Evolutionary conservation across 2,888 invertebrate species (phyloP).

Genomic region (Hydrotaea diabolus): DNA sequence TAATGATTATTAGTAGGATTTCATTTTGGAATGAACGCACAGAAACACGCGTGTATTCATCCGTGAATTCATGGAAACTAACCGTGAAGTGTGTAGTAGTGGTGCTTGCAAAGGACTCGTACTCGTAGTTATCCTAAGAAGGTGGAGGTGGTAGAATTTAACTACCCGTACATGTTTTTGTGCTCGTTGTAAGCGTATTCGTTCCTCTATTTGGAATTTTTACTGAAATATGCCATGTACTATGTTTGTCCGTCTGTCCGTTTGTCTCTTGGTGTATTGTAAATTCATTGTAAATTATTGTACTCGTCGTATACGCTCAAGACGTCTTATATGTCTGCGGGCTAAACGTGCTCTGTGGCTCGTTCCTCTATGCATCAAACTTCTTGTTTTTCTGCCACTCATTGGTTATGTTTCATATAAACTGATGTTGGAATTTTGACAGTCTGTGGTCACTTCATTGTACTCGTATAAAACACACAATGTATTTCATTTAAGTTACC

Average conservation of each 20-base stretch:
- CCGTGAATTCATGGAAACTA: not conserved
- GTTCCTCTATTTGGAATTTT: slow-evolving; percentile 44
- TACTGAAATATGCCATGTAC: not conserved
- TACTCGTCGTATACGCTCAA: slow-evolving; percentile 43
- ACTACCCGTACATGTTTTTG: not conserved
- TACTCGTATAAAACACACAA: too few relatives aligned
- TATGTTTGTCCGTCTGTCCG: not conserved
- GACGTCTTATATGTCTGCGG: slow-evolving; percentile 65
- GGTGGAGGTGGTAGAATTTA: not conserved
- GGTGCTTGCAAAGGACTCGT: not conserved
- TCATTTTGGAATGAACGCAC: slow-evolving; percentile 34
- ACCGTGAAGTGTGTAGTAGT: not conserved
- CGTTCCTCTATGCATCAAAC: slow-evolving; percentile 4
- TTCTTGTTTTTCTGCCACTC: slow-evolving; percentile 6
- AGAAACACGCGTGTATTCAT: not conserved
- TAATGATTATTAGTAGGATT: slow-evolving; percentile 62
- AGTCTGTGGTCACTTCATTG: not conserved
- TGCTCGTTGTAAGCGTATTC: slow-evolving; percentile 10
- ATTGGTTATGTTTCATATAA: not conserved
- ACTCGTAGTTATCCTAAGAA: slow-evolving; percentile 4
- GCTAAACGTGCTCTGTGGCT: slow-evolving; percentile 64
- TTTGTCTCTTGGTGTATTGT: not conserved
- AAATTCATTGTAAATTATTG: slow-evolving; percentile 63
- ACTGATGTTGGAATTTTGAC: not conserved
- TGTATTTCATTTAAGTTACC: too few relatives aligned